Evolutionary conservation across 35 echinoderm and acorn worm genomes (phyloP), one percentile per base, ranked within the genome.

Genomic region (Apostichopus californicus): DNA sequence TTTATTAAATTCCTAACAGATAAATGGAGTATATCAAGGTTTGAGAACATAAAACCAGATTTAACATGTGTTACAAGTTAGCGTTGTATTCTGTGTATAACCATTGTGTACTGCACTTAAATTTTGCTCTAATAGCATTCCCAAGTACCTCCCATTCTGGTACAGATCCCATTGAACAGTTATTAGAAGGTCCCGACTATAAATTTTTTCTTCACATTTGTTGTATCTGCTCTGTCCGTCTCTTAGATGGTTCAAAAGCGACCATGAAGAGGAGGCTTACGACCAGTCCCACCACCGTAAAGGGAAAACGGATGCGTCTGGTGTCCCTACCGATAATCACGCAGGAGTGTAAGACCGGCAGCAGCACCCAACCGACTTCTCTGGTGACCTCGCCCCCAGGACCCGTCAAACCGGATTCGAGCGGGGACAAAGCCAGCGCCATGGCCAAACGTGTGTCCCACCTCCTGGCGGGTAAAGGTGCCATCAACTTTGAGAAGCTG

Each of bases 281-380:
- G 14, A 84, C 77, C 58, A 95, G 91, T 59, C 94, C 93, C 25
- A 87, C 93, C 20, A 91, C 93, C 2, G 71, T 94, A 15, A 61
- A 81, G 46, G 56, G 89, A 9, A 94, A 94, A 59, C 93, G 91
- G 80, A 91, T 94, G 93, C 89, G 87, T 18, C 78, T 94, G 57
- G 80, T 87, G 5, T 90, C 90, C 24, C 70, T 94, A 4, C 93
- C 93, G 0, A 94, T 94, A 28, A 94, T 94, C 78, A 91, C 93
- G n/a, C 77, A 87, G 80, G 93, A 91, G 20, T 78, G 71, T 23
- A 77, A 75, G 18, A 5, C 23, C 5, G 21, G 78, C 15, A 59
- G 24, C 65, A 63, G 12, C 18, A 17, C 81, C 57, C 55, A n/a
- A 18, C 71, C 15, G 20, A 20, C 25, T 5, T 0, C 80, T 8